Conservation (phyloP, 1,140 invertebrate species). For the Euborellia annulipes region DNA sequence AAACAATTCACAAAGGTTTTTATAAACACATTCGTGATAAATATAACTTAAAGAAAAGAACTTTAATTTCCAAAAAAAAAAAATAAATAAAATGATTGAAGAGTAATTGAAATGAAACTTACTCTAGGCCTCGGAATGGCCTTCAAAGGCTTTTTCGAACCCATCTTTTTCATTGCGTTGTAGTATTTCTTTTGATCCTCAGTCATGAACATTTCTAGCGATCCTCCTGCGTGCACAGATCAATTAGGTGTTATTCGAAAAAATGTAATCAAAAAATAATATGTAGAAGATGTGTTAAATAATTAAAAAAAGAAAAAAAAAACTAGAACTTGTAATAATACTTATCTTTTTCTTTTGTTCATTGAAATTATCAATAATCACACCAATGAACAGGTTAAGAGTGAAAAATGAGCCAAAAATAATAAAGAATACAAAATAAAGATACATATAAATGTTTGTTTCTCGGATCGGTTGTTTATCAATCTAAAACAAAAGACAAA, state of each 20-base stretch:
- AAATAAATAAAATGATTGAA: too few species aligned
- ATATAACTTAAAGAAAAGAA: too few species aligned
- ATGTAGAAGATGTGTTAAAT: neutral
- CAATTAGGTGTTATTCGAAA: too few species aligned
- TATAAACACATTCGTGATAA: too few species aligned
- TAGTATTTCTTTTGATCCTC: slow-evolving; percentile 99
- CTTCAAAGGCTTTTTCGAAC: slow-evolving; percentile 93
- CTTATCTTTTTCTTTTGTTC: slow-evolving; percentile 94
- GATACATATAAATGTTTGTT: slow-evolving; percentile 91
- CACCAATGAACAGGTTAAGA: slow-evolving; percentile 94
- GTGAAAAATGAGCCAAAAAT: slow-evolving; percentile 97
- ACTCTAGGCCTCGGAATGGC: slow-evolving; percentile 92
- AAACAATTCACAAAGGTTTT: too few species aligned
- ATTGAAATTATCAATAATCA: slow-evolving; percentile 98
- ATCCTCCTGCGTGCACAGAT: slow-evolving; percentile 61
- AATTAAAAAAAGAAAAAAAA: slow-evolving; percentile 5
- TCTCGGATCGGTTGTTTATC: slow-evolving; percentile 83
- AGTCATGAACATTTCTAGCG: slow-evolving; percentile 99
- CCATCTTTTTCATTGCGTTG: slow-evolving; percentile 99
- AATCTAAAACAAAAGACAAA: slow-evolving; percentile 39
- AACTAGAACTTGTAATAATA: slow-evolving; percentile 16
- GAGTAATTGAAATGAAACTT: slow-evolving; percentile 24
- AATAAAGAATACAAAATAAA: slow-evolving; percentile 97
- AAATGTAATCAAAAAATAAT: neutral
- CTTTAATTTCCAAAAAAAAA: too few species aligned